A percentile compares a stretch with the other conserved stretches of the same genome.
phyloP scores from a whole-genome alignment of 2,113 vertebrate genomes.

The Gambusia affinis region DNA sequence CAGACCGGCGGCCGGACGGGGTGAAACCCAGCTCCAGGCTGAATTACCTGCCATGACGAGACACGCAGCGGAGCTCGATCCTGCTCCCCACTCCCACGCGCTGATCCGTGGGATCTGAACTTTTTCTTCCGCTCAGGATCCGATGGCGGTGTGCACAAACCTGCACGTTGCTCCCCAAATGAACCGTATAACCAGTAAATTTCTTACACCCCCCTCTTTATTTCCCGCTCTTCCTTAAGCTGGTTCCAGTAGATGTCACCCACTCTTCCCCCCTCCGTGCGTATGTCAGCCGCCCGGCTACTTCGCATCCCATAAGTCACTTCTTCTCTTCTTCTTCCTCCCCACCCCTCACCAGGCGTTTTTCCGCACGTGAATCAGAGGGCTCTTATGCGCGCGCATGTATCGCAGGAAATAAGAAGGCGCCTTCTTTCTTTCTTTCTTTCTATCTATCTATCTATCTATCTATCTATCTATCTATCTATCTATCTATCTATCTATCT shows the following conservation, averaged over 20 bases:
- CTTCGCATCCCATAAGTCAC: conserved; percentile 63
- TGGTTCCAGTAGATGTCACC: conserved; percentile 17
- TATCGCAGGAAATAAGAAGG: background rate
- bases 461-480: background rate
- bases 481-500: background rate
- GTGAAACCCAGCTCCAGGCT: background rate
- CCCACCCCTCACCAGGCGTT: conserved; percentile 31
- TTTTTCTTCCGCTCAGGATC: conserved; percentile 56
- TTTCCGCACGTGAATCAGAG: conserved; percentile 51
- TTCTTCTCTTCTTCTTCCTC: conserved; percentile 43
- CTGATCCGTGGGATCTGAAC: conserved; percentile 64
- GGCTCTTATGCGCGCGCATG: conserved; percentile 54
- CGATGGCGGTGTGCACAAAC: conserved; percentile 22
- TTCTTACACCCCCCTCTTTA: background rate
- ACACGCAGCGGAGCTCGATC: conserved; percentile 76
- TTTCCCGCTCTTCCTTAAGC: conserved; percentile 33
- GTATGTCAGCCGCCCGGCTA: conserved; percentile 53
- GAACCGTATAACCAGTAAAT: background rate
- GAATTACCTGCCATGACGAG: conserved; percentile 82
- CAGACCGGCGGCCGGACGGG: background rate
- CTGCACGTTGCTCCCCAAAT: conserved; percentile 11
- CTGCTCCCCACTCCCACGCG: conserved; percentile 75
- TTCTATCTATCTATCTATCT: no score
- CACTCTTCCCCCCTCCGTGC: conserved; percentile 5
- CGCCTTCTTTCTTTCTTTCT: conserved; percentile 14